Percentiles rank a stretch among this genome's conserved stretches.
Conservation (phyloP, 2,797 vertebrate genomes). For the Vireo griseus region DNA sequence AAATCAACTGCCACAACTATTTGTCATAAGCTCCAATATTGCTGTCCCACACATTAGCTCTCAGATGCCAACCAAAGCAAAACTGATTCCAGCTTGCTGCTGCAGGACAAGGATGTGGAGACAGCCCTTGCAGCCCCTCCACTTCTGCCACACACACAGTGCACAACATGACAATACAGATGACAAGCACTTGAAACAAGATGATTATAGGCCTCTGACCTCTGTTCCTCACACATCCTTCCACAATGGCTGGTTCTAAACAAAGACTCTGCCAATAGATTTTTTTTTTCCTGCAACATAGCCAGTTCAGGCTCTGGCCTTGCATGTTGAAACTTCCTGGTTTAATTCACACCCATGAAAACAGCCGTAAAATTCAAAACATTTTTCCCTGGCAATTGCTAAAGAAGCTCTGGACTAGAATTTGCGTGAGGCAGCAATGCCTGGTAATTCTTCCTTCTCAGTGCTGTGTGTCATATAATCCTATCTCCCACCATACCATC, state of each 20-base stretch:
- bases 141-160: neutral
- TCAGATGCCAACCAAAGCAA: neutral
- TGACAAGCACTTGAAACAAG: fast-evolving
- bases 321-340: neutral
- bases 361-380: neutral
- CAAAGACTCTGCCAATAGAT: neutral
- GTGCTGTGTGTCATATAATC: neutral
- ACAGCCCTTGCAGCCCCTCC: neutral
- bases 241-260: neutral
- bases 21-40: neutral
- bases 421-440: neutral
- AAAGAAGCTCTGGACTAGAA: neutral
- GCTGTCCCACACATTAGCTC: no score
- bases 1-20: neutral
- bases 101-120: neutral
- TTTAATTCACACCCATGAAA: neutral
- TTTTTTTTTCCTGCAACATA: neutral
- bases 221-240: neutral
- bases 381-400: neutral
- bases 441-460: neutral
- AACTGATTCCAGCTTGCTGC: neutral
- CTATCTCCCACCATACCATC: neutral
- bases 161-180: no score
- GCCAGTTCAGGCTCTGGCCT: neutral
- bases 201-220: neutral